Percentiles rank a stretch among this genome's conserved stretches.
Conservation (phyloP, 2,113 vertebrate species). For the human region GRCh38 chr6:119266501-119267000, state of each 20-base stretch:
- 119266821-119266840: neutral
- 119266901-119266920: no score
- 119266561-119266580: neutral
- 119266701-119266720: neutral
- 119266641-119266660: neutral
- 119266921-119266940: no score
- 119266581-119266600: neutral
- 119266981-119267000: neutral
- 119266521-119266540: no score
- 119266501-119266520: neutral
- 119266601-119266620: neutral
- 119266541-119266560: neutral
- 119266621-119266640: neutral
- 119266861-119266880: neutral
- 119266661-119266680: neutral
- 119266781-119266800: neutral
- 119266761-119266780: neutral
- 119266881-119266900: neutral
- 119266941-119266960: neutral
- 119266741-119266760: neutral
- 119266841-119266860: neutral
- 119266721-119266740: neutral
- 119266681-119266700: neutral
- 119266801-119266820: neutral
- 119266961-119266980: neutral